phyloP scores from a whole-genome alignment of 2,888 invertebrate genomes.

The Eristalinus aeneus region DNA sequence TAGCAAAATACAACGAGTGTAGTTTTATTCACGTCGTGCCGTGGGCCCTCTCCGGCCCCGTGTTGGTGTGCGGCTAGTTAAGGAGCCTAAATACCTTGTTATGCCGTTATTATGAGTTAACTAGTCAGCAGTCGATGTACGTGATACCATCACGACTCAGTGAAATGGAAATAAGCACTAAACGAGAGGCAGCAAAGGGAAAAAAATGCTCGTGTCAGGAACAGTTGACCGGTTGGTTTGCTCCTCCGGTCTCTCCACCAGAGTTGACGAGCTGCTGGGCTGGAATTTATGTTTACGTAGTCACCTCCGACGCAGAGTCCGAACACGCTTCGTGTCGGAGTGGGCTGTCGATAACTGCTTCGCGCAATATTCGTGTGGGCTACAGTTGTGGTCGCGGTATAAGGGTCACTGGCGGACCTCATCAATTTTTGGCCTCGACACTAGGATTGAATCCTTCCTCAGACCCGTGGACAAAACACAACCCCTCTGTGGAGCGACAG shows the following conservation, averaged over 20 bases:
- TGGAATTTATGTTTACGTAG: conserved; percentile 49
- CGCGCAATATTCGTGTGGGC: neutral
- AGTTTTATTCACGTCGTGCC: conserved; percentile 31
- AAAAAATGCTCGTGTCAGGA: conserved; percentile 39
- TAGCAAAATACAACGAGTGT: conserved; percentile 66
- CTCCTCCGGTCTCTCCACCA: conserved; percentile 9
- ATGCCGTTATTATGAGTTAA: conserved; percentile 69
- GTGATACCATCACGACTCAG: conserved; percentile 64
- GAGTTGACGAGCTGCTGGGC: conserved; percentile 21
- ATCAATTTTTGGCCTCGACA: neutral
- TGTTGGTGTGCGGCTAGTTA: conserved; percentile 62
- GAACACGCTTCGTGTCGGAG: neutral
- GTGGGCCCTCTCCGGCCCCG: neutral
- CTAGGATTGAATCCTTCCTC: neutral
- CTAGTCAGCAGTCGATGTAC: conserved; percentile 66
- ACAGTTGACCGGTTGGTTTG: conserved; percentile 49
- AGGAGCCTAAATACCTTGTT: conserved; percentile 68
- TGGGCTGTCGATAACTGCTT: neutral
- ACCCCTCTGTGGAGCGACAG: neutral
- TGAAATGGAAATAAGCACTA: conserved; percentile 55
- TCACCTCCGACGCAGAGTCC: neutral
- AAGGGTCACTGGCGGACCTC: neutral
- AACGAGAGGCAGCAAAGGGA: conserved; percentile 23
- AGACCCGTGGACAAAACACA: neutral
- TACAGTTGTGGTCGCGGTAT: neutral